Conservation (phyloP, 2,888 invertebrate genomes). For the Nebria brevicollis region DNA sequence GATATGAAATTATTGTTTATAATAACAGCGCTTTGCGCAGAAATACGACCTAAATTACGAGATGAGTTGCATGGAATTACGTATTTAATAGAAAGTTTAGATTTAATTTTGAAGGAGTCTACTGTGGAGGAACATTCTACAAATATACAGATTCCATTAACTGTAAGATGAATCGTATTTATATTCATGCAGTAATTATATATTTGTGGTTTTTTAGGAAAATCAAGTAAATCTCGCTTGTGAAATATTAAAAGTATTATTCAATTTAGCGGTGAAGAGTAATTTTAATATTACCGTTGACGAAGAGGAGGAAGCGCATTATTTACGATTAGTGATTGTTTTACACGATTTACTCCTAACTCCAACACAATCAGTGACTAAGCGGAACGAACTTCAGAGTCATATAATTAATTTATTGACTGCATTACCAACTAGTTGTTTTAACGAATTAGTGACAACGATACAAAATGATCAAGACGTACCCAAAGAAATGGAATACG, state of each 20-base stretch:
- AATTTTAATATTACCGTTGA: slow-evolving; percentile 61
- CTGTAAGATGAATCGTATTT: slow-evolving; percentile 43
- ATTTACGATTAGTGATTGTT: slow-evolving; percentile 76
- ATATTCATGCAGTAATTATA: not conserved
- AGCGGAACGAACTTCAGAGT: slow-evolving; percentile 75
- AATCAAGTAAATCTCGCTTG: slow-evolving; percentile 72
- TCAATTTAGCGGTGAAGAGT: slow-evolving; percentile 75
- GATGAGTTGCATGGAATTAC: slow-evolving; percentile 76
- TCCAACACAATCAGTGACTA: slow-evolving; percentile 67
- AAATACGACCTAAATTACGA: slow-evolving; percentile 73
- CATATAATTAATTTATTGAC: slow-evolving; percentile 87
- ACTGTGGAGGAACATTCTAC: slow-evolving; percentile 44
- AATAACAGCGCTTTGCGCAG: slow-evolving; percentile 82
- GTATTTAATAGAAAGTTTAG: slow-evolving; percentile 74
- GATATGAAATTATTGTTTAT: slow-evolving; percentile 91
- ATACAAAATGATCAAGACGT: slow-evolving; percentile 63
- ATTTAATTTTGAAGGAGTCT: slow-evolving; percentile 69
- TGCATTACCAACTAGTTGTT: slow-evolving; percentile 80
- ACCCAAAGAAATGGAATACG: slow-evolving; percentile 67
- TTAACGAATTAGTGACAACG: slow-evolving; percentile 74
- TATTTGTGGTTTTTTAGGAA: slow-evolving; percentile 61
- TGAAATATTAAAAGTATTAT: slow-evolving; percentile 82
- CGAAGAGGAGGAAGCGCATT: slow-evolving; percentile 77
- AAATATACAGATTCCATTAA: slow-evolving; percentile 49
- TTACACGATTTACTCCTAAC: slow-evolving; percentile 76